These are phyloP conservation scores for Notiomystis cincta DNA, from an alignment of 2,113 vertebrate species.

Conservation along the genomic window DNA sequence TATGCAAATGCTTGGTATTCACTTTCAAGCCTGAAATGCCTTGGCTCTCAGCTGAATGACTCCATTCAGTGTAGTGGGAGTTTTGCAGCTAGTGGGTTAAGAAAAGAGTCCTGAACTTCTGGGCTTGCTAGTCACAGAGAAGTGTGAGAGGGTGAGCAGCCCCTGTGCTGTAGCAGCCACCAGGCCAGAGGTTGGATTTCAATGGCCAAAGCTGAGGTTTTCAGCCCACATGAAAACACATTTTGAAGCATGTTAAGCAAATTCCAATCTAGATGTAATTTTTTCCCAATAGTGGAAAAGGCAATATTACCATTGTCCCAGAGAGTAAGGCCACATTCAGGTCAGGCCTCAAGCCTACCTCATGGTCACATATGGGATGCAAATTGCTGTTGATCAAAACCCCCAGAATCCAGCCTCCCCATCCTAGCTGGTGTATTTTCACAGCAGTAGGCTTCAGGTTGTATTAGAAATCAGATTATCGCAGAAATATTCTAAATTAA, in stretches of 20 bases:
- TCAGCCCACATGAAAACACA: background rate
- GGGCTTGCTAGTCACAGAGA: background rate
- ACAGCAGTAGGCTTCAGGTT: background rate
- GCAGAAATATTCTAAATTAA: background rate
- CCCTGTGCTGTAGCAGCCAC: background rate
- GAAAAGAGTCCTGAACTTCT: slow-evolving; percentile 8
- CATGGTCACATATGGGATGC: background rate
- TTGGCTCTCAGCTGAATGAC: slow-evolving; percentile 10
- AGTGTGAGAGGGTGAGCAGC: background rate
- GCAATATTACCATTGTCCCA: background rate
- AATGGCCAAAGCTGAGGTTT: background rate
- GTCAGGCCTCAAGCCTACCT: background rate
- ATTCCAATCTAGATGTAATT: background rate
- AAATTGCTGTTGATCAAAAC: background rate
- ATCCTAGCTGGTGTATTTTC: background rate
- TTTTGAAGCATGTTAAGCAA: background rate
- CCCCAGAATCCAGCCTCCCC: background rate
- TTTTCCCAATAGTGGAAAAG: background rate
- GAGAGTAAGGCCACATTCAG: background rate
- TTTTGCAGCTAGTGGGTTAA: background rate
- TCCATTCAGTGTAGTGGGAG: slow-evolving; percentile 20
- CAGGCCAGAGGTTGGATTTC: background rate
- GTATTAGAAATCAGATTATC: background rate
- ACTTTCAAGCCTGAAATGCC: slow-evolving; percentile 9
- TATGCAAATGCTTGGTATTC: slow-evolving; percentile 9